These are phyloP conservation scores for Tachystola acroxantha DNA, from an alignment of 2,888 invertebrate genomes.

Conservation along the genomic window DNA sequence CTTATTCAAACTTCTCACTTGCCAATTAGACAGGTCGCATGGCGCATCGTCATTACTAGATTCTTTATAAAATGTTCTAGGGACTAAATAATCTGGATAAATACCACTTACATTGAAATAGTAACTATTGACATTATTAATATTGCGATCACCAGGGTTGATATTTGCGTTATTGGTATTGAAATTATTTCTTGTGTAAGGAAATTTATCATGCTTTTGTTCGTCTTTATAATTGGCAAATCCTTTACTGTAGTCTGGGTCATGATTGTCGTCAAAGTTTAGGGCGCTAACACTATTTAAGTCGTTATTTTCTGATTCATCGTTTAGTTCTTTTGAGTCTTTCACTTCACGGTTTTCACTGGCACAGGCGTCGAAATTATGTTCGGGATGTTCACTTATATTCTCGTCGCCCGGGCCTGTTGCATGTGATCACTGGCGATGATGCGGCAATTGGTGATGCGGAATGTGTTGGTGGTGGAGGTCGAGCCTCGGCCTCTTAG, in stretches of 20 bases:
- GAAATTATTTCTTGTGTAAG: conserved; percentile 10
- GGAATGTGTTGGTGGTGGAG: conserved; percentile 73
- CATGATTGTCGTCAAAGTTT: conserved; percentile 19
- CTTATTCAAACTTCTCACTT: conserved; percentile 25
- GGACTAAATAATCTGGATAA: conserved; percentile 33
- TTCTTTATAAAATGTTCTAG: conserved; percentile 30
- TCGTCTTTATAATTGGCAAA: conserved; percentile 17
- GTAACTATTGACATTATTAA: conserved; percentile 11
- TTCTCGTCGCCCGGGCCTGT: conserved; percentile 33
- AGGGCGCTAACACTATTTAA: conserved; percentile 23
- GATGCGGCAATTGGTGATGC: conserved; percentile 51
- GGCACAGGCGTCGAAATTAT: conserved; percentile 23
- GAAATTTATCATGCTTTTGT: conserved; percentile 14
- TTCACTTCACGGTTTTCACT: conserved; percentile 24
- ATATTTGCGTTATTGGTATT: conserved; percentile 6
- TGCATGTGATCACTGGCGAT: conserved; percentile 64
- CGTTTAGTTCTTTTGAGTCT: conserved; percentile 22
- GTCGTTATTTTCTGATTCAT: conserved; percentile 22
- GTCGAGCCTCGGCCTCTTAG: conserved; percentile 83
- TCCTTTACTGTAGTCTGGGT: conserved; percentile 15
- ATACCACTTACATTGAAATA: conserved; percentile 20
- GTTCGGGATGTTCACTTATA: conserved; percentile 22
- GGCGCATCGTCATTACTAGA: conserved; percentile 40
- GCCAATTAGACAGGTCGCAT: conserved; percentile 66
- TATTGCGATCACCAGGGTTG: conserved; percentile 9